These are phyloP conservation scores for Magallana nippona DNA, from an alignment of 2,888 invertebrate species.

Conservation along the genomic window DNA sequence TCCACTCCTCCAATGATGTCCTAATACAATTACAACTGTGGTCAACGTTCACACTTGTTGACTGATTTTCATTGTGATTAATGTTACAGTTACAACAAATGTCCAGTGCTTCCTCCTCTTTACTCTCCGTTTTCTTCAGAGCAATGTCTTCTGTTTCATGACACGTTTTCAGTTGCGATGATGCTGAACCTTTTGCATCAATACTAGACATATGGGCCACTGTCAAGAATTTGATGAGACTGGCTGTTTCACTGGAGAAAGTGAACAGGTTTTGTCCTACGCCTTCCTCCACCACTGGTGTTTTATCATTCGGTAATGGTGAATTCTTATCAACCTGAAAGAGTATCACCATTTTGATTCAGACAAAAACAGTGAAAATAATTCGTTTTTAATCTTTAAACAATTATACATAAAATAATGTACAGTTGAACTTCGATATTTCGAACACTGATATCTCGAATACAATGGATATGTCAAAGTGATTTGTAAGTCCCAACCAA, in stretches of 20 bases:
- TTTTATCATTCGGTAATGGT: background rate
- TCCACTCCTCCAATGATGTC: background rate
- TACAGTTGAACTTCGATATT: no score
- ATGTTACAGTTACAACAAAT: conserved; percentile 10
- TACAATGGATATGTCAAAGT: no score
- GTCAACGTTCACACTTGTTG: background rate
- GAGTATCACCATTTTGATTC: background rate
- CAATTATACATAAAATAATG: background rate
- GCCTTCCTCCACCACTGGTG: conserved; percentile 47
- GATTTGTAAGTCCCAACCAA: no score
- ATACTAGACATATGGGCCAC: conserved; percentile 55
- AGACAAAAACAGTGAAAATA: background rate
- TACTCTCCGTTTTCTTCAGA: background rate
- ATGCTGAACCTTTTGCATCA: background rate
- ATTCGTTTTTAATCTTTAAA: background rate
- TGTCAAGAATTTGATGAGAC: conserved; percentile 69
- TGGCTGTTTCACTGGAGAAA: conserved; percentile 70
- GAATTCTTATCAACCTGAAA: conserved; percentile 29
- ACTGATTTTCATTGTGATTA: background rate
- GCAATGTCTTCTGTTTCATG: background rate
- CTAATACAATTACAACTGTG: background rate
- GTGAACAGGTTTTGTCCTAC: conserved; percentile 64
- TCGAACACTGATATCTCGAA: no score
- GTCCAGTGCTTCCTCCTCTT: background rate
- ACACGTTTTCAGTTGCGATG: background rate